phyloP scores from a whole-genome alignment of 2,888 invertebrate species.

The Drosophila ezoana region DNA sequence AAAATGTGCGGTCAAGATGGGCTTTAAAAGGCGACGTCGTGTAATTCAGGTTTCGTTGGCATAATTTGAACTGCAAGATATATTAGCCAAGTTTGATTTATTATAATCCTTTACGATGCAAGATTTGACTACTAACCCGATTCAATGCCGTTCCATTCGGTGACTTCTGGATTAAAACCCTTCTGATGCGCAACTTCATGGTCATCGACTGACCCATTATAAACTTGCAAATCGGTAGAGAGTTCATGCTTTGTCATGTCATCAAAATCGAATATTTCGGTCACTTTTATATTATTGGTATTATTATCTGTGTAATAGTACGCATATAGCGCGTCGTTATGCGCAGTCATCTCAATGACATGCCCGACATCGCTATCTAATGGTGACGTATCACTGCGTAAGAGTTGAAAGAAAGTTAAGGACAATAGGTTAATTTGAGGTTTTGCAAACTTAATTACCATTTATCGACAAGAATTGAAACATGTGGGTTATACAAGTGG shows the following conservation, averaged over 20 bases:
- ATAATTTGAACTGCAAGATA: slow-evolving; percentile 82
- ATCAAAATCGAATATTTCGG: slow-evolving; percentile 91
- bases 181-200: slow-evolving; percentile 81
- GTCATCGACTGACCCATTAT: slow-evolving; percentile 81
- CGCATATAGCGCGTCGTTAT: slow-evolving; percentile 94
- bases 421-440: slow-evolving; percentile 5
- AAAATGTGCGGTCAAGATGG: neutral
- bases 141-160: slow-evolving; percentile 84
- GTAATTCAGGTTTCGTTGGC: slow-evolving; percentile 80
- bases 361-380: slow-evolving; percentile 86
- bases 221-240: slow-evolving; percentile 84
- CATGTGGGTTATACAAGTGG: slow-evolving; percentile 78
- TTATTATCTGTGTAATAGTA: slow-evolving; percentile 94
- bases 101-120: neutral
- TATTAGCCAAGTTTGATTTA: slow-evolving; percentile 1
- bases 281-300: slow-evolving; percentile 94
- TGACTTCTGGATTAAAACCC: slow-evolving; percentile 79
- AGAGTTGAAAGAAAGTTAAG: neutral
- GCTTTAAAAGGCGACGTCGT: slow-evolving; percentile 80
- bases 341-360: slow-evolving; percentile 90
- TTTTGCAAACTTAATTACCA: slow-evolving; percentile 62
- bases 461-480: slow-evolving; percentile 83
- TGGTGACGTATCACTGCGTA: slow-evolving; percentile 78
- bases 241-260: slow-evolving; percentile 90
- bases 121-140: slow-evolving; percentile 75